phyloP scores from a whole-genome alignment of 2,888 invertebrate genomes.

The Dynastes maya region DNA sequence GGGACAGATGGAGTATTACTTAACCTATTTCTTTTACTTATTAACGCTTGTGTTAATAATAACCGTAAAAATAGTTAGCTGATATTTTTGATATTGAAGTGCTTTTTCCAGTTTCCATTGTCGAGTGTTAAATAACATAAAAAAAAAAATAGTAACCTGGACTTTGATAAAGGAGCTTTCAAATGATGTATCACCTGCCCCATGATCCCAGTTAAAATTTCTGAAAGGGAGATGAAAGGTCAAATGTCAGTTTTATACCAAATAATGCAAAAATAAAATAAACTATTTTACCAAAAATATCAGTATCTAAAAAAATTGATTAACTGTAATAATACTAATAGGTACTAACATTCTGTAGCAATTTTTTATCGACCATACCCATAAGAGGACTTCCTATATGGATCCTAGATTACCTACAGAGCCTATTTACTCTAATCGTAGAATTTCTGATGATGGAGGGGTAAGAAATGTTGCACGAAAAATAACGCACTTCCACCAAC shows the following conservation, averaged over 20 bases:
- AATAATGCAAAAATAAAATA: background rate
- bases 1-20: background rate
- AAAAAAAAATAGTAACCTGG: too few species aligned
- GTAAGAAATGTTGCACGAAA: constrained; percentile 54
- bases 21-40: background rate
- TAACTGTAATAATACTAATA: background rate
- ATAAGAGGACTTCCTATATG: constrained; percentile 95
- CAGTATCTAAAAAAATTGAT: too few species aligned
- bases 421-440: constrained; percentile 67
- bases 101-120: background rate
- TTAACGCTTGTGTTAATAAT: background rate
- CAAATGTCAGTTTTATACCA: too few species aligned
- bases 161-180: too few species aligned
- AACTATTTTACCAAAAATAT: background rate
- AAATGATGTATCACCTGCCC: too few species aligned
- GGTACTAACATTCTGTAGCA: constrained; percentile 71
- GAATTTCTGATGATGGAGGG: constrained; percentile 58
- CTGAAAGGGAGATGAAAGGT: too few species aligned
- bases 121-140: too few species aligned
- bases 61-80: background rate
- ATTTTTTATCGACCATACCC: constrained; percentile 97
- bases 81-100: background rate
- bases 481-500: background rate
- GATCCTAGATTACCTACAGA: constrained; percentile 96
- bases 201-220: too few species aligned